Evolutionary conservation across 1,140 invertebrate species (phyloP).

Genomic region (Heliconius congener): DNA sequence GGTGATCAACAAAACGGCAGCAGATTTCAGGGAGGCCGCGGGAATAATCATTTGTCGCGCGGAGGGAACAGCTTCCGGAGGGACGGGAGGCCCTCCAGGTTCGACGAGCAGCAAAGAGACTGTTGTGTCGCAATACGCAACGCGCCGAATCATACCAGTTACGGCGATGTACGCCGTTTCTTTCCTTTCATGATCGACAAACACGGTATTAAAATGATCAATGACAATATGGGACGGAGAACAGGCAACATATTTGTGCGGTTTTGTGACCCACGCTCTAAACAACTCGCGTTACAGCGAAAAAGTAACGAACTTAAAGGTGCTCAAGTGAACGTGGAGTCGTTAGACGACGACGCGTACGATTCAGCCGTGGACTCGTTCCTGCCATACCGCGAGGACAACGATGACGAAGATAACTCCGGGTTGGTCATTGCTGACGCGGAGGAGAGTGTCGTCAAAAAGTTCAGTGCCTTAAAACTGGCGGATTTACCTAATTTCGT

Average conservation of each 20-base stretch:
- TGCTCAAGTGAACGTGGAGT: conserved; percentile 83
- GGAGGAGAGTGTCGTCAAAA: conserved; percentile 39
- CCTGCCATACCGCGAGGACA: conserved; percentile 77
- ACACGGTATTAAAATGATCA: conserved; percentile 92
- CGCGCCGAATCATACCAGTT: conserved; percentile 85
- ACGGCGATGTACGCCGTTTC: conserved; percentile 90
- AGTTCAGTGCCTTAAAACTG: conserved; percentile 82
- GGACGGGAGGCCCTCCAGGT: conserved; percentile 54
- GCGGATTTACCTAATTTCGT: conserved; percentile 88
- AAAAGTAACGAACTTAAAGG: conserved; percentile 83
- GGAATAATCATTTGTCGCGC: conserved; percentile 42
- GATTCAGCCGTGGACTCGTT: conserved; percentile 85
- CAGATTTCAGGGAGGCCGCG: conserved; percentile 44
- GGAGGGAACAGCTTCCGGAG: conserved; percentile 52
- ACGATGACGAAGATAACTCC: conserved; percentile 51
- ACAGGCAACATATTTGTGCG: conserved; percentile 91
- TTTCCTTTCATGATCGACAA: conserved; percentile 90
- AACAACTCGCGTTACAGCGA: conserved; percentile 85
- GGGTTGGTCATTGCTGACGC: conserved; percentile 48
- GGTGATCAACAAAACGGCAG: conserved; percentile 55
- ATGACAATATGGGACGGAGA: conserved; percentile 88
- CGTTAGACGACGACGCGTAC: conserved; percentile 84
- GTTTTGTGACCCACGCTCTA: conserved; percentile 86
- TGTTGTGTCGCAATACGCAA: conserved; percentile 87
- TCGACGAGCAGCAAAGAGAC: conserved; percentile 53